A percentile compares a stretch with the other conserved stretches of the same genome.
Conservation (phyloP, 2,113 vertebrate genomes). For the Chelonoidis abingdonii region DNA sequence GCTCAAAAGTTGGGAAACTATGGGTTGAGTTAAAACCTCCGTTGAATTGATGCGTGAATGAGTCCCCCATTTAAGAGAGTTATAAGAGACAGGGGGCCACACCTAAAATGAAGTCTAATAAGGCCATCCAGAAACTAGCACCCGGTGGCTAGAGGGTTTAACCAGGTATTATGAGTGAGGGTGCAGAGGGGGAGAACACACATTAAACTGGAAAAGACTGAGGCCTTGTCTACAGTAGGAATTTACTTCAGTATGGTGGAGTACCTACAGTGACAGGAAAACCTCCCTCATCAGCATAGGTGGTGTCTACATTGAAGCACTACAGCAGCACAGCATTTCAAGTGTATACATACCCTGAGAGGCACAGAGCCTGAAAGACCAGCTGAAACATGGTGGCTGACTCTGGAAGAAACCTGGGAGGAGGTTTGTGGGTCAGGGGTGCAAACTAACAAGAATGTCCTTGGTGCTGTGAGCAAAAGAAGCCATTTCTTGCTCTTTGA, state of each 20-base stretch:
- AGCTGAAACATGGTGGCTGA: not conserved
- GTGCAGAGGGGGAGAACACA: not conserved
- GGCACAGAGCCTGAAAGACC: not conserved
- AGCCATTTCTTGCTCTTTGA: not conserved
- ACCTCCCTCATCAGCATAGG: not conserved
- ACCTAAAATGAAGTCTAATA: not conserved
- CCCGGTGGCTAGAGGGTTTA: not conserved
- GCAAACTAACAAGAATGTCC: not conserved
- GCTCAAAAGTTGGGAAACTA: not conserved
- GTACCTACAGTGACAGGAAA: not conserved
- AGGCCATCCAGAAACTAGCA: not conserved
- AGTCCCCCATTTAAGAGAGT: not conserved
- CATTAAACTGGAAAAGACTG: not conserved
- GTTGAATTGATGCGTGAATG: not conserved
- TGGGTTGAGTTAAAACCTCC: not conserved
- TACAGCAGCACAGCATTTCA: not conserved
- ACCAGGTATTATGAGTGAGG: not conserved
- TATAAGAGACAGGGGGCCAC: not conserved
- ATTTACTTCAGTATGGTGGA: not conserved
- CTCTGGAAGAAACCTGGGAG: not conserved
- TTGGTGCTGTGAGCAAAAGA: not conserved
- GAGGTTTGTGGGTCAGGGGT: not conserved
- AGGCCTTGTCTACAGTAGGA: not conserved
- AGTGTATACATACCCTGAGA: not conserved
- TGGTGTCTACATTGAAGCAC: not conserved